phyloP scores from a whole-genome alignment of 2,113 vertebrate species.

The Neotoma lepida region DNA sequence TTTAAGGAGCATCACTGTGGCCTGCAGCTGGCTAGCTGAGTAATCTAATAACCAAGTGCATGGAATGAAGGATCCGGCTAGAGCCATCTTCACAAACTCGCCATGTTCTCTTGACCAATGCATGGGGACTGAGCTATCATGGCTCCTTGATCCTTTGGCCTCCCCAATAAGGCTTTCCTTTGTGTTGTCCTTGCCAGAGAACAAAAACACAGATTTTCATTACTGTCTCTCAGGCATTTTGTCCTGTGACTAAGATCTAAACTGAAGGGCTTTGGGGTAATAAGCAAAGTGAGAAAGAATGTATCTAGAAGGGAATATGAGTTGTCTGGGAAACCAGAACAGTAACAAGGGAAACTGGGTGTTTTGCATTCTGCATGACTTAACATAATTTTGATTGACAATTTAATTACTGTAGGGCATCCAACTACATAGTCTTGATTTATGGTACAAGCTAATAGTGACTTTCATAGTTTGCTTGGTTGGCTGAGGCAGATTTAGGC shows the following conservation, averaged over 20 bases:
- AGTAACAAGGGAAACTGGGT: background rate
- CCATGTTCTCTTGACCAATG: background rate
- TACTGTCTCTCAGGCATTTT: background rate
- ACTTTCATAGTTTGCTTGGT: slow-evolving; percentile 20
- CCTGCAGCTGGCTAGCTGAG: background rate
- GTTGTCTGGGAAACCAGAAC: slow-evolving; percentile 9
- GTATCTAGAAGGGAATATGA: background rate
- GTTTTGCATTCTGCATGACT: slow-evolving; percentile 21
- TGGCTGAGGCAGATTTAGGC: background rate
- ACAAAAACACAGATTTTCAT: background rate
- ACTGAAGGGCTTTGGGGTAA: background rate
- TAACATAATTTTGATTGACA: slow-evolving; percentile 64
- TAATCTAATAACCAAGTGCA: background rate
- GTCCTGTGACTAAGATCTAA: background rate
- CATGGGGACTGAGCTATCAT: background rate
- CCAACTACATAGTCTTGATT: slow-evolving; percentile 7
- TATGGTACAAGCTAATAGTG: slow-evolving; percentile 8
- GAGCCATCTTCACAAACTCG: background rate
- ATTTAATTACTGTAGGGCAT: slow-evolving; percentile 47
- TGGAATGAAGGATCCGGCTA: background rate
- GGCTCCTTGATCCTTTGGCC: background rate
- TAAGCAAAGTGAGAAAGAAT: slow-evolving; percentile 10
- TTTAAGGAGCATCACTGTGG: background rate
- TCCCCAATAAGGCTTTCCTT: background rate
- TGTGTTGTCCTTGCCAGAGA: background rate